Base-by-base conservation (phyloP, 2,888 invertebrate species). In the Clusia tigrina region DNA sequence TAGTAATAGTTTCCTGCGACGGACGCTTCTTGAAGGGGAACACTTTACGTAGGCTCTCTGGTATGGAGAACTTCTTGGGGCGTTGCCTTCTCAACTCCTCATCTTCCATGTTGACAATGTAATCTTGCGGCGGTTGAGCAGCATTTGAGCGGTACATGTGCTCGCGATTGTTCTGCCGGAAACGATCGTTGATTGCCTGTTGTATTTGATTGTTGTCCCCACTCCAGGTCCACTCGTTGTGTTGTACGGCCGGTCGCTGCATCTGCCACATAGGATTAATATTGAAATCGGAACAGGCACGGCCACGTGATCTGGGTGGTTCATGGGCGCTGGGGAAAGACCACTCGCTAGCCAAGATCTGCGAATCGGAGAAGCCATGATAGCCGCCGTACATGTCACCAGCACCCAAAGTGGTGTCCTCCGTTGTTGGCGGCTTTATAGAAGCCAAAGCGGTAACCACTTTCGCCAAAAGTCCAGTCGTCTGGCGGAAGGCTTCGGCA, bases 391-490 rank as follows among this genome's bases (percentile, higher is more conserved):
- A 79, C 3, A 81, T 68, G 3, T 71, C 71, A 38, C 77, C 74
- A 55, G 58, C 71, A 20, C 71, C 59, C 12, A 73, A 67, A 10
- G 69, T 65, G 9, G 82, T 83, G 51, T 85, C 84, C 20, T 85
- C 84, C 48, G 83, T 84, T 52, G 87, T 85, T 37, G 77, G 80
- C 1, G 81, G 75, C 59, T 84, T 83, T 9, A 88, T 85, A 2
- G 86, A 89, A 22, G 92, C 92, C 62, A 94, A 81, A 12, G 93
- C 91, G 72, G 91, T 90, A 0, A 93, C 92, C 51, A 94, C 89
- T 78, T 91, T 88, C 0, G 91, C 90, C 60, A 94, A 79, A 1
- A 94, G 79, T 76, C 92, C 91, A 5, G 90, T 90, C 6, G 92
- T 92, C 74, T 91, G 90, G 0, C 92, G 87, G 68, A 91, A 87